Conservation (phyloP, 35 echinoderm and acorn worm species). For the Nesometra sesokonis region DNA sequence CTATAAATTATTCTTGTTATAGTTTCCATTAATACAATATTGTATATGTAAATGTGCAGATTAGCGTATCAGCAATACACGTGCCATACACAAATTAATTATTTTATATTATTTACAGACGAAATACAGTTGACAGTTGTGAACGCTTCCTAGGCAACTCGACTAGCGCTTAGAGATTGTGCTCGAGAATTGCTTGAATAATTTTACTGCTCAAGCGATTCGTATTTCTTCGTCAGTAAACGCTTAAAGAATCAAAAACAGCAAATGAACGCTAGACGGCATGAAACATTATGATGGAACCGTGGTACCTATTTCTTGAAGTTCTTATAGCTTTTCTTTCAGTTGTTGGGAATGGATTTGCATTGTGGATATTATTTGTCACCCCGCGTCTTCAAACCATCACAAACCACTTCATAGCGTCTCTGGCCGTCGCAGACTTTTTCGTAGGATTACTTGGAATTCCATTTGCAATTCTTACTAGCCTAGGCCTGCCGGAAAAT, state of each 20-base stretch:
- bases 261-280: background rate
- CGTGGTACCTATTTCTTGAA: background rate
- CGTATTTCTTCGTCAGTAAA: background rate
- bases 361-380: slow-evolving; percentile 1
- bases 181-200: background rate
- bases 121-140: background rate
- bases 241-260: background rate
- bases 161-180: background rate
- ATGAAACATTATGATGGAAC: background rate
- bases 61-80: background rate
- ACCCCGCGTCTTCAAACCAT: background rate
- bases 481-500: slow-evolving; percentile 29
- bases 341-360: background rate
- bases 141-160: background rate
- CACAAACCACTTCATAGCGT: slow-evolving; percentile 3
- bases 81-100: background rate
- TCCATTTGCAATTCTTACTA: slow-evolving; percentile 57
- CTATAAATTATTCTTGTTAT: too few species aligned
- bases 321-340: background rate
- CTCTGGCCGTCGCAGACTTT: slow-evolving; percentile 19
- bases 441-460: slow-evolving; percentile 50
- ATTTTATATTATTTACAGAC: background rate
- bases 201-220: background rate
- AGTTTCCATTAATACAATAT: too few species aligned
- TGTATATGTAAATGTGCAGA: too few species aligned